phyloP scores from a whole-genome alignment of 2,797 vertebrate species.

The Myotis pilosus region DNA sequence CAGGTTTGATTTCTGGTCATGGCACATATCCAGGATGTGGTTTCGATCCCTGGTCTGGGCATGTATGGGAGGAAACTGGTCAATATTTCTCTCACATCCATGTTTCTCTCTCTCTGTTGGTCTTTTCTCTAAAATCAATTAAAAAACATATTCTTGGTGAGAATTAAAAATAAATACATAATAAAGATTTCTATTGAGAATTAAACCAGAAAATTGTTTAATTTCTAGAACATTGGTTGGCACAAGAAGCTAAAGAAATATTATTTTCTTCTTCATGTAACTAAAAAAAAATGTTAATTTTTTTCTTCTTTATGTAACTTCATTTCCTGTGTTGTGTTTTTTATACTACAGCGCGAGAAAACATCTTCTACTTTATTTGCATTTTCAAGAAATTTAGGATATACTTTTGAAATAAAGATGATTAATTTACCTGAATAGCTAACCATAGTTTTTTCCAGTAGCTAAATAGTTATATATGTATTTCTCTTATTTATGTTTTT shows the following conservation, averaged over 20 bases:
- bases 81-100: neutral
- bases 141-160: too few relatives aligned
- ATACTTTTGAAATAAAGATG: neutral
- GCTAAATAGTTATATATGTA: neutral
- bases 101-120: neutral
- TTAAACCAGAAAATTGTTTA: neutral
- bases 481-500: neutral
- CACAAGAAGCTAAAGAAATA: neutral
- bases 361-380: neutral
- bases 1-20: neutral
- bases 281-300: neutral
- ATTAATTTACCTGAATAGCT: neutral
- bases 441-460: neutral
- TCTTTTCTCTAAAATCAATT: too few relatives aligned
- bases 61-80: neutral
- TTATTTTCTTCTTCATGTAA: neutral
- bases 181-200: neutral
- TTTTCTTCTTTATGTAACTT: neutral
- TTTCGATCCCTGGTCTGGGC: neutral
- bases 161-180: too few relatives aligned
- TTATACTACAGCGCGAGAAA: neutral
- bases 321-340: neutral
- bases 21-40: neutral
- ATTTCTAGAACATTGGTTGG: neutral
- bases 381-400: neutral